Evolutionary conservation across 2,888 invertebrate species (phyloP).

Genomic region (Netelia fuscicornis): DNA sequence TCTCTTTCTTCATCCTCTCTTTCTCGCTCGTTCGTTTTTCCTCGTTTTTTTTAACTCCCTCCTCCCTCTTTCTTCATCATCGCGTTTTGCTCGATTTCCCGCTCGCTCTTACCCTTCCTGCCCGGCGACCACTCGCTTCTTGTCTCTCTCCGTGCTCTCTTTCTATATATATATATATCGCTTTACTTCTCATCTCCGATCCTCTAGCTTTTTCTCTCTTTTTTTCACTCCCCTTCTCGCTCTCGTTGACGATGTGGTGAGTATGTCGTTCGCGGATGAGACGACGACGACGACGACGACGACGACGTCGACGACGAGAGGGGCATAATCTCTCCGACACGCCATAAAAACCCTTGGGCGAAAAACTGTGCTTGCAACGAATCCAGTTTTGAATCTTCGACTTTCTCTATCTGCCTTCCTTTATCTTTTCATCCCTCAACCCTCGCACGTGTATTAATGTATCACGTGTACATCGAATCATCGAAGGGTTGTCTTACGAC

Average conservation of each 20-base stretch:
- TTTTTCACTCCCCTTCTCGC: conserved; percentile 46
- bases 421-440: conserved; percentile 13
- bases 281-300: conserved; percentile 53
- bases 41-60: conserved; percentile 50
- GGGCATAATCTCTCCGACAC: conserved; percentile 79
- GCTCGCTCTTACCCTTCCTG: conserved; percentile 25
- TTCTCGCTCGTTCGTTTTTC: conserved; percentile 36
- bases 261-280: conserved; percentile 71
- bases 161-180: background rate
- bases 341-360: conserved; percentile 75
- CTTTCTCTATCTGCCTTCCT: conserved; percentile 38
- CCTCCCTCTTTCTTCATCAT: conserved; percentile 59
- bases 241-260: conserved; percentile 52
- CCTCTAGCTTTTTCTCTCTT: conserved; percentile 59
- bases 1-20: conserved; percentile 31
- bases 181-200: conserved; percentile 52
- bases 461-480: conserved; percentile 47
- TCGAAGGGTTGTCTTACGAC: background rate
- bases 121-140: conserved; percentile 5
- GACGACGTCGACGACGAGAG: conserved; percentile 24
- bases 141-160: background rate
- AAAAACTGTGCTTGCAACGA: conserved; percentile 75
- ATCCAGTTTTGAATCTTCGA: conserved; percentile 72
- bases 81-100: conserved; percentile 37
- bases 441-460: conserved; percentile 42